These are phyloP conservation scores for Lordiphosa andalusiaca DNA, from an alignment of 2,888 invertebrate genomes.

Conservation along the genomic window DNA sequence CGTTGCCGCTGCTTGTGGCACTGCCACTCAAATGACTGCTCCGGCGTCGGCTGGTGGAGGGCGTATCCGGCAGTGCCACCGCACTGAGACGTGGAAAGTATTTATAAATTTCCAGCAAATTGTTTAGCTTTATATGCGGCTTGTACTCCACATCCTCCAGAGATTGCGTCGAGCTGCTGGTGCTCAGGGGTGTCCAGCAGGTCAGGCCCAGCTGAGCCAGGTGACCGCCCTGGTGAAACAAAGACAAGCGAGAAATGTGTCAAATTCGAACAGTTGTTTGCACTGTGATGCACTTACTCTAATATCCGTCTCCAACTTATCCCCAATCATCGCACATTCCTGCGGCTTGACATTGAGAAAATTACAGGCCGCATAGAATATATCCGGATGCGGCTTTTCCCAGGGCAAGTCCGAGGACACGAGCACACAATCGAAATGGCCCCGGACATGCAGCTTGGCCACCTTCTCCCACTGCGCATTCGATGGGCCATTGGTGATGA, in stretches of 20 bases:
- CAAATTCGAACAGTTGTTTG: not conserved
- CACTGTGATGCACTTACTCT: constrained; percentile 80
- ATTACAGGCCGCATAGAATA: constrained; percentile 90
- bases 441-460: constrained; percentile 85
- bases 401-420: constrained; percentile 92
- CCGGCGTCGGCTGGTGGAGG: constrained; percentile 38
- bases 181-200: constrained; percentile 87
- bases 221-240: constrained; percentile 84
- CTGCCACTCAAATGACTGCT: constrained; percentile 41
- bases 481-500: constrained; percentile 93
- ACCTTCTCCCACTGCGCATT: constrained; percentile 95
- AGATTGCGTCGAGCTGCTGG: constrained; percentile 52
- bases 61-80: constrained; percentile 12
- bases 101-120: constrained; percentile 75
- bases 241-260: not conserved
- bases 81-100: constrained; percentile 69
- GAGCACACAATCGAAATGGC: constrained; percentile 89
- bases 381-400: constrained; percentile 92
- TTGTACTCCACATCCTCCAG: constrained; percentile 67
- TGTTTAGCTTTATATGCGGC: constrained; percentile 76
- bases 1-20: constrained; percentile 1
- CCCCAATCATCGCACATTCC: constrained; percentile 92
- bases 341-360: constrained; percentile 87
- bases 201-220: constrained; percentile 89
- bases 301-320: constrained; percentile 93